A percentile compares a stretch with the other conserved stretches of the same genome.
Conservation (phyloP, 1,140 invertebrate species). For the Camponotus pennsylvanicus region DNA sequence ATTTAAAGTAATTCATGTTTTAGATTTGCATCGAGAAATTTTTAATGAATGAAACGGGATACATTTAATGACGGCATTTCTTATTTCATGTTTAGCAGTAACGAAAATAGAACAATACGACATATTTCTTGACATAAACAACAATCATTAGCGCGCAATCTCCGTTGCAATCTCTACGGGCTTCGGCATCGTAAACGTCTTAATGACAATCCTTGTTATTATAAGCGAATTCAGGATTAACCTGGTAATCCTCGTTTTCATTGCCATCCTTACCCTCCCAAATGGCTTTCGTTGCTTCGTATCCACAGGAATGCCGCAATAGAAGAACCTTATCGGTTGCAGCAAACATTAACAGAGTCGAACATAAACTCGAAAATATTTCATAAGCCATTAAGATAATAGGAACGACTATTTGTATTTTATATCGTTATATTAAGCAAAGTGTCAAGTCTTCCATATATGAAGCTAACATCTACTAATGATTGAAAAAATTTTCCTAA, state of each 20-base stretch:
- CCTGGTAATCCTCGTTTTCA: conserved; percentile 38
- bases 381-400: conserved; percentile 31
- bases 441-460: conserved; percentile 17
- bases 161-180: conserved; percentile 39
- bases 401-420: conserved; percentile 15
- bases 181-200: neutral
- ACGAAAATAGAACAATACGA: conserved; percentile 7
- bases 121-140: conserved; percentile 27
- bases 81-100: neutral
- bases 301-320: neutral
- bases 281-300: conserved; percentile 15
- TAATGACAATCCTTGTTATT: conserved; percentile 18
- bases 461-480: neutral
- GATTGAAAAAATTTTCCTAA: conserved; percentile 8
- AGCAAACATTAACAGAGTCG: conserved; percentile 32
- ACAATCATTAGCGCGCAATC: conserved; percentile 33
- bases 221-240: conserved; percentile 44
- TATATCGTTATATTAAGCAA: conserved; percentile 38
- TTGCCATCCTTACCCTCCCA: conserved; percentile 25
- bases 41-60: neutral
- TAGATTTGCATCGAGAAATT: neutral
- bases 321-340: conserved; percentile 13
- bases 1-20: neutral
- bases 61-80: neutral
- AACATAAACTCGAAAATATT: conserved; percentile 12